Percentiles rank a stretch among this genome's conserved stretches.
These are phyloP conservation scores for Ochropleura leucogaster DNA, from an alignment of 2,888 invertebrate species.

Conservation along the genomic window DNA sequence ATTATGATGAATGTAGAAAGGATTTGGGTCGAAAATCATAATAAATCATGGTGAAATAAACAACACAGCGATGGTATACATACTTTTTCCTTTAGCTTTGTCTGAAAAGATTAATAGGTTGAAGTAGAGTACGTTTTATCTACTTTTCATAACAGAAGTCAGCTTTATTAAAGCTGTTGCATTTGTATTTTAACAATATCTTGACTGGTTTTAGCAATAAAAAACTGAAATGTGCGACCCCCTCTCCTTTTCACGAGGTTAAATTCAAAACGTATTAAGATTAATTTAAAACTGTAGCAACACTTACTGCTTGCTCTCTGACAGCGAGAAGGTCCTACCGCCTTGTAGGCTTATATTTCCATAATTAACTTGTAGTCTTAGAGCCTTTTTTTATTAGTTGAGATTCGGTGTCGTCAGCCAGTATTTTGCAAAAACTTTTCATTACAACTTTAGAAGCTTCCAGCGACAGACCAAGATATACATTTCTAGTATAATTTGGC, in stretches of 20 bases:
- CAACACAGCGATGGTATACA: slow-evolving; percentile 29
- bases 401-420: background rate
- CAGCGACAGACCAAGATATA: too few species aligned
- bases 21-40: slow-evolving; percentile 52
- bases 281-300: background rate
- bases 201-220: background rate
- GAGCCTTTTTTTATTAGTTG: too few species aligned
- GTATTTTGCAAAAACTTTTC: too few species aligned
- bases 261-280: background rate
- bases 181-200: slow-evolving; percentile 1
- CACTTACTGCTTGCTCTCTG: background rate
- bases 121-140: background rate
- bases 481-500: too few species aligned
- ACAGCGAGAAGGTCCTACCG: background rate
- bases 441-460: too few species aligned
- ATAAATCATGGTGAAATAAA: slow-evolving; percentile 60
- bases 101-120: slow-evolving; percentile 38
- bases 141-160: slow-evolving; percentile 7
- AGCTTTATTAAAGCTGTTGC: background rate
- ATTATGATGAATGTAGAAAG: slow-evolving; percentile 51
- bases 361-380: background rate
- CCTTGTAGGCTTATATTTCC: background rate
- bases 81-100: slow-evolving; percentile 21
- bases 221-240: background rate
- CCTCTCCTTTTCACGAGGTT: background rate